Percentiles rank a stretch among this genome's conserved stretches.
phyloP scores from a whole-genome alignment of 2,888 invertebrate genomes.

The Eupithecia dodoneata region DNA sequence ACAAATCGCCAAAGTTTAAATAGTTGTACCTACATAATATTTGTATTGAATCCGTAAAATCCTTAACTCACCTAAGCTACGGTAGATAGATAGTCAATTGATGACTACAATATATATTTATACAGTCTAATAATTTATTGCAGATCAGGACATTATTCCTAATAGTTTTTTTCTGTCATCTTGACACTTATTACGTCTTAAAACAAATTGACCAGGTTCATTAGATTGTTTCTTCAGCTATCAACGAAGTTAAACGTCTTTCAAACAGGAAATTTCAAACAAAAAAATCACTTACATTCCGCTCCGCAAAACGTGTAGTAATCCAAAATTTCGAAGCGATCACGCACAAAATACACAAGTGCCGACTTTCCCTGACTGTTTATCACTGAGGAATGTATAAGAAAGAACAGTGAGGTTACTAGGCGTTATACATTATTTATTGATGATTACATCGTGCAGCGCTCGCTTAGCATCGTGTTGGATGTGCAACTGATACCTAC shows the following conservation, averaged over 20 bases:
- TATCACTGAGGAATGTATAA: constrained; percentile 30
- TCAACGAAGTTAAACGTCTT: not conserved
- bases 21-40: no score
- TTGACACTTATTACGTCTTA: not conserved
- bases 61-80: not conserved
- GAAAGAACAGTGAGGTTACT: constrained; percentile 30
- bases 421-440: constrained; percentile 56
- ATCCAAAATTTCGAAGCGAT: constrained; percentile 20
- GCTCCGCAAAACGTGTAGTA: constrained; percentile 12
- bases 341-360: constrained; percentile 26
- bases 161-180: not conserved
- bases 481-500: constrained; percentile 54
- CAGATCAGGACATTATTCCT: not conserved
- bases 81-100: no score
- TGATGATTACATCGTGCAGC: constrained; percentile 53
- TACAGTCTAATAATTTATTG: no score
- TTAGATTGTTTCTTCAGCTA: not conserved
- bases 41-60: no score
- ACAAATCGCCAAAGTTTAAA: no score
- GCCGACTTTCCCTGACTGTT: constrained; percentile 41
- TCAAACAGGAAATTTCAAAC: not conserved
- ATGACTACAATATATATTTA: no score
- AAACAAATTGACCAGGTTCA: not conserved
- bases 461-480: constrained; percentile 41
- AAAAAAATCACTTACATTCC: constrained; percentile 19